Percentiles rank a stretch among this genome's conserved stretches.
phyloP scores from a whole-genome alignment of 2,888 invertebrate species.

The Chalcosyrphus nemorum region DNA sequence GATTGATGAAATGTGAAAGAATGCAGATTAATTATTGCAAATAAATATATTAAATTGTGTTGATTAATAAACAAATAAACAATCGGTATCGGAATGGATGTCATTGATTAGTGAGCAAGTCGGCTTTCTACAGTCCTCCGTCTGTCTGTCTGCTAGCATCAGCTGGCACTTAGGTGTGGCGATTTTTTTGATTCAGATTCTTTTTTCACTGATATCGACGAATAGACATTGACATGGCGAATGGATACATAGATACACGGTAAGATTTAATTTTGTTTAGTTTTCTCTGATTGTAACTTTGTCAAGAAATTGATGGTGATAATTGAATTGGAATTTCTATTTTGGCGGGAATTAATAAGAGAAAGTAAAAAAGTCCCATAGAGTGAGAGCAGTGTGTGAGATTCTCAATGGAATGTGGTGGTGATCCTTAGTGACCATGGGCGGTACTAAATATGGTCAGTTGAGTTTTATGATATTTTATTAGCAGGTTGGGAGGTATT shows the following conservation, averaged over 20 bases:
- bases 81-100: neutral
- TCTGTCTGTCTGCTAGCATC: neutral
- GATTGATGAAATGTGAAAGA: constrained; percentile 27
- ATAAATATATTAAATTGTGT: constrained; percentile 18
- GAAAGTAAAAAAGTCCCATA: constrained; percentile 16
- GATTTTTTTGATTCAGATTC: constrained; percentile 10
- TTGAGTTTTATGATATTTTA: neutral
- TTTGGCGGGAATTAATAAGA: constrained; percentile 44
- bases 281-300: constrained; percentile 24
- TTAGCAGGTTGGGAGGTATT: too few relatives aligned
- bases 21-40: constrained; percentile 47
- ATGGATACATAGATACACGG: neutral
- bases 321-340: constrained; percentile 46
- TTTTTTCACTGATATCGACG: neutral
- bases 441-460: neutral
- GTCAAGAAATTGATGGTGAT: constrained; percentile 24
- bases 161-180: constrained; percentile 29
- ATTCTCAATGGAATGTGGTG: constrained; percentile 25
- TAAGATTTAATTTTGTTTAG: neutral
- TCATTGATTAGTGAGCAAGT: neutral
- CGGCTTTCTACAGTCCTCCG: constrained; percentile 21
- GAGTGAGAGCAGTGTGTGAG: constrained; percentile 7
- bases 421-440: constrained; percentile 5
- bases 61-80: constrained; percentile 26
- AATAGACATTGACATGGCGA: neutral